Base-by-base conservation (phyloP, 2,113 vertebrate genomes). In the Psilopsiagon aymara region DNA sequence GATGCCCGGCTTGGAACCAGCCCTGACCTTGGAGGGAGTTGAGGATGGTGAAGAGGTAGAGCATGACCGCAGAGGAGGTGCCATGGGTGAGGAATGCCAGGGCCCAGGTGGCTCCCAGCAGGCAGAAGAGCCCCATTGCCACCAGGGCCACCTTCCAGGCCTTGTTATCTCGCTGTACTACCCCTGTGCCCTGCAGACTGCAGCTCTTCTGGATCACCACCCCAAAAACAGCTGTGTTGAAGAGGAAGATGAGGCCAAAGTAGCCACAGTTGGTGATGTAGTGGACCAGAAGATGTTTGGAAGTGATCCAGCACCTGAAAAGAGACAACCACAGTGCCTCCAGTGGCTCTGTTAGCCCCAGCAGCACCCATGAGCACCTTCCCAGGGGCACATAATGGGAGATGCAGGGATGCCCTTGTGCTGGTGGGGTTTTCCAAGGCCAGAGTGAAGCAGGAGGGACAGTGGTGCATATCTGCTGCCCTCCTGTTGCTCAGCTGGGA, bases 11-110 rank as follows among this genome's bases (percentile, higher is more conserved):
- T 62, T 6, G 3, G 44, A 76, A 44, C 20, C 5, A 7, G 25
- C 43, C 20, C 97, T 98, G 59, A 99, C 98, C 99, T 98, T 99
- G 98, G 33, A 98, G 67, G 4, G 98, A 98, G 96, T 98, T 99
- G 78, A 98, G 95, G 49, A 98, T 62, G 33, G 98, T 96, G 76
- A 99, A 99, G 59, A 98, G 74, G 74, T 99, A 99, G 87, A 98
- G 74, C 28, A 98, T 17, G 0, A 97, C 53, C 5, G 64, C 49
- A 37, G 97, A 98, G 82, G 97, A 89, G 28, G 95, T 97, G 28
- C 98, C 94, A 0, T 96, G 29, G 52, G 92, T 97, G 82, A 99
- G 94, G 94, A 99, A 97, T 9, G 93, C 97, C 94, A 98, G 95
- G 6, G 98, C 98, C 98, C 99, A 99, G 4, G 98, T 98, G 66